Percentiles rank a stretch among this genome's conserved stretches.
phyloP scores from a whole-genome alignment of 1,140 invertebrate genomes.

The Neodiprion virginianus region DNA sequence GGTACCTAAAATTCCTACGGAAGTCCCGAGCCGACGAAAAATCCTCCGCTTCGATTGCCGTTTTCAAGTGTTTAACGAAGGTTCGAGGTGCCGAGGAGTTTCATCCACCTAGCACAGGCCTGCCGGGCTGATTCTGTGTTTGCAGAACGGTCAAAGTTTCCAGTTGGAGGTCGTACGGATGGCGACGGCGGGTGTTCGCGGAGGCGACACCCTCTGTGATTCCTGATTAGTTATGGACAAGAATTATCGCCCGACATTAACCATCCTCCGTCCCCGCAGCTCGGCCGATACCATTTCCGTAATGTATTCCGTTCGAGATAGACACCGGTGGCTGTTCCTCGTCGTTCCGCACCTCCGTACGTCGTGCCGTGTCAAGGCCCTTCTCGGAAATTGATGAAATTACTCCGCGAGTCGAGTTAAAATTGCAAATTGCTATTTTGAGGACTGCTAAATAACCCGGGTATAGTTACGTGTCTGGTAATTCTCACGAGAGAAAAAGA shows the following conservation, averaged over 20 bases:
- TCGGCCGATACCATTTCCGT: constrained; percentile 9
- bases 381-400: too few species aligned
- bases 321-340: background rate
- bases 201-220: constrained; percentile 20
- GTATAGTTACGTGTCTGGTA: too few species aligned
- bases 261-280: constrained; percentile 6
- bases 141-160: constrained; percentile 25
- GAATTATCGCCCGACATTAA: constrained; percentile 37
- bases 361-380: background rate
- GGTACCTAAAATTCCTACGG: too few species aligned
- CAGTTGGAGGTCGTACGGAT: constrained; percentile 27
- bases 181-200: constrained; percentile 10
- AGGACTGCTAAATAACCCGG: too few species aligned
- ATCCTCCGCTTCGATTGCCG: too few species aligned
- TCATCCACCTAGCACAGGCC: too few species aligned
- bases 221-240: constrained; percentile 33
- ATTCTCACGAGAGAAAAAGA: too few species aligned
- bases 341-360: background rate
- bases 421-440: too few species aligned
- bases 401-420: too few species aligned
- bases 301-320: constrained; percentile 8
- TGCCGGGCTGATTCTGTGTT: background rate
- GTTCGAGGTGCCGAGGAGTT: too few species aligned
- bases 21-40: too few species aligned
- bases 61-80: too few species aligned